These are phyloP conservation scores for Rotaria socialis DNA, from an alignment of 2,888 invertebrate species.

Conservation along the genomic window DNA sequence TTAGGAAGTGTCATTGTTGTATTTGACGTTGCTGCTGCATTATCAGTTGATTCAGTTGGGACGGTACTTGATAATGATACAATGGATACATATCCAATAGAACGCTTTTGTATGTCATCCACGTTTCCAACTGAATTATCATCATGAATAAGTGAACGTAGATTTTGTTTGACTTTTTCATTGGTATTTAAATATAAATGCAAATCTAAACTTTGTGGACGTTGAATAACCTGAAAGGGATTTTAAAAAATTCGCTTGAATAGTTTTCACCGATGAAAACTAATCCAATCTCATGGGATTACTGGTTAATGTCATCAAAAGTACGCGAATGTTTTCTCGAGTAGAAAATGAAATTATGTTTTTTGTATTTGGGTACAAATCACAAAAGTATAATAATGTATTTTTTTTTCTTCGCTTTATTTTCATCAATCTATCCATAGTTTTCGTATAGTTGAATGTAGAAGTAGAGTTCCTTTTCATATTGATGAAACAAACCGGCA, in stretches of 20 bases:
- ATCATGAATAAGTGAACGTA: neutral
- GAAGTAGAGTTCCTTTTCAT: no score
- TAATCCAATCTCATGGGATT: neutral
- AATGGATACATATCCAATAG: constrained; percentile 16
- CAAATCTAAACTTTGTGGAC: neutral
- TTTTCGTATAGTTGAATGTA: no score
- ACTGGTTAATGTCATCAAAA: neutral
- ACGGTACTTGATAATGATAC: constrained; percentile 1
- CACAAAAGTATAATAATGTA: neutral
- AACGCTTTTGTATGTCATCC: neutral
- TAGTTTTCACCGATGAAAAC: neutral
- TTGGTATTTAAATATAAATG: neutral
- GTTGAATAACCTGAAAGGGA: neutral
- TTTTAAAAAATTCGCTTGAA: neutral
- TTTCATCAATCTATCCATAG: no score
- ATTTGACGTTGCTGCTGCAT: neutral
- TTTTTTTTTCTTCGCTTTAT: neutral
- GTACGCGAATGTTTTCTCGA: neutral
- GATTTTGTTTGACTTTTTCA: neutral
- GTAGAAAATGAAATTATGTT: neutral
- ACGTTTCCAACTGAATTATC: neutral
- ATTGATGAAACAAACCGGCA: no score
- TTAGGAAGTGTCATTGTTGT: neutral
- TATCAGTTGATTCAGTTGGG: neutral
- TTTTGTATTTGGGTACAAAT: neutral